phyloP scores from a whole-genome alignment of 1,140 invertebrate species.

The Lutraria rhynchaena region DNA sequence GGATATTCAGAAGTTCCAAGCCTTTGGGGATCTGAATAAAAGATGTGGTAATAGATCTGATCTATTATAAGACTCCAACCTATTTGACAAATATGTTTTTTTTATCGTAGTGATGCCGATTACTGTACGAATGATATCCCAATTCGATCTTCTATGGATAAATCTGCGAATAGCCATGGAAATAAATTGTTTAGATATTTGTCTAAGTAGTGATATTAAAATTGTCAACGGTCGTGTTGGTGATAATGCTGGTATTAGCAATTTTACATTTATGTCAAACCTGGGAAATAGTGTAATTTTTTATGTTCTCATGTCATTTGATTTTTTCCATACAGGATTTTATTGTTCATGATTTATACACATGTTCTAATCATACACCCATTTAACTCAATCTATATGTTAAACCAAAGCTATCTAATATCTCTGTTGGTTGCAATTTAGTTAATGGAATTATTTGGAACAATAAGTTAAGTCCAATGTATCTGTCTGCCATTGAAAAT shows the following conservation, averaged over 20 bases:
- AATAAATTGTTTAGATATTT: not conserved
- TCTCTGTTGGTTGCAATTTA: not conserved
- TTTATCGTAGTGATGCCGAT: not conserved
- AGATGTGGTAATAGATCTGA: constrained; percentile 12
- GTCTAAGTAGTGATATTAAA: constrained; percentile 4
- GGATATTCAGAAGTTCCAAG: not conserved
- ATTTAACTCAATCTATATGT: no score
- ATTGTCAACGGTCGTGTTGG: no score
- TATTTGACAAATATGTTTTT: constrained; percentile 26
- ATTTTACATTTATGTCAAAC: no score
- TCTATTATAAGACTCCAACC: not conserved
- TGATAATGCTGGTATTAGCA: no score
- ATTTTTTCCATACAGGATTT: not conserved
- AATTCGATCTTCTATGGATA: constrained; percentile 14
- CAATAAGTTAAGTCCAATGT: no score
- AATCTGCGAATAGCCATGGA: not conserved
- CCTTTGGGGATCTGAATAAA: not conserved
- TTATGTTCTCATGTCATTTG: not conserved
- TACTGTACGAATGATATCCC: not conserved
- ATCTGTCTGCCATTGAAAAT: no score
- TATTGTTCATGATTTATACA: constrained; percentile 6
- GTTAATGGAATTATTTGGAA: constrained; percentile 26
- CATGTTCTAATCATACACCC: constrained; percentile 7
- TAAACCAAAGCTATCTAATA: not conserved
- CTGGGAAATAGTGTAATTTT: constrained; percentile 31